Evolutionary conservation across 2,888 invertebrate genomes (phyloP), one percentile per base, ranked within the genome.

Genomic region (Sisyra terminalis): DNA sequence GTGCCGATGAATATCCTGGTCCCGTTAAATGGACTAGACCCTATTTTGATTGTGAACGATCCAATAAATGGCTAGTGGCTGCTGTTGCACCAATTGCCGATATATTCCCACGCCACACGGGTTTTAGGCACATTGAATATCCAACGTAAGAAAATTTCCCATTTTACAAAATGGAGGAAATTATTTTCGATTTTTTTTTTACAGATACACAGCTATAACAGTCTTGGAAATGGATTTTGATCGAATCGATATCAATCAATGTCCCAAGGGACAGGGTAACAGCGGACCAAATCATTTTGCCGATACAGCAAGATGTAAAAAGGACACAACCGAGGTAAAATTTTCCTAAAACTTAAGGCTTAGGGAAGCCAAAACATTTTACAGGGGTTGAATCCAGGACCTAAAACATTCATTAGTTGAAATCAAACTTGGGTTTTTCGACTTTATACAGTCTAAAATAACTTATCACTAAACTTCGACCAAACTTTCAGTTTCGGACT

Each of bases 191-290:
- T 42, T 57, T 32, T 41, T 40, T 49, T 44, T 40, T 52, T 58
- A 17, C 50, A 86, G 89, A 50, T 92, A 90, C 57, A 90, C 93
- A 2, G 96, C 89, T 31, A 82, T 83, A 13, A 77, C 89, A 0
- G 92, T 93, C 0, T 71, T 93, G 61, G 94, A 96, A 71, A 82
- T 94, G 76, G 96, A 97, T 58, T 92, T 88, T 61, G 92, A 96
- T 51, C 71, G 93, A 55, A 84, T 97, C 59, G 96, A 97, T 57
- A 90, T 97, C 61, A 97, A 97, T 66, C 96, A 94, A 55, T 97
- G 96, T 70, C 93, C 94, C 0, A 66, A 67, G 47, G 86, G 92
- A 44, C 69, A 78, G 52, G 96, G 94, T 37, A 96, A 96, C 57
- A 79, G 73, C 50, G 78, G 78, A 29, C 86, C 88, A 0, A 96